Base-by-base conservation (phyloP, 2,888 invertebrate species). In the Cosmia trapezina region DNA sequence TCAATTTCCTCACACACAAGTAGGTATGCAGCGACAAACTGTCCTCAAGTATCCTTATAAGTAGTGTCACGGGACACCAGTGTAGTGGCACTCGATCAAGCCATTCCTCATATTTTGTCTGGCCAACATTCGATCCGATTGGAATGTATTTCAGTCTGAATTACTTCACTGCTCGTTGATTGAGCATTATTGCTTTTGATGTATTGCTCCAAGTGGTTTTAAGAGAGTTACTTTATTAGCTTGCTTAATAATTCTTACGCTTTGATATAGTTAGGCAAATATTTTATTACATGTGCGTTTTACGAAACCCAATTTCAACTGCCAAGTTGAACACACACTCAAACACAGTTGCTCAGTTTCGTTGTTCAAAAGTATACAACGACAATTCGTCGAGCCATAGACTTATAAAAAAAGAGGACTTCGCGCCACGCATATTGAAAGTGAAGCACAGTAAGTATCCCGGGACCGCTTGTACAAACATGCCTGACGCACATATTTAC, bases 51-150 rank as follows among this genome's bases (percentile, higher is more conserved):
- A 28, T 8, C 54, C 28, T 28, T 28, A 14, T 54, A 54, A 14
- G 28, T 28, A 14, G 22, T 22, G 12, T 14, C 22, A 54, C 22
- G 53, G 6, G 22, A 28, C 53, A n/a, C 51, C n/a, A n/a, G 11
- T 41, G 57, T 64, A 76, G 67, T 73, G 64, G 63, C 70, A 71
- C 81, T 79, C 74, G 61, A 83, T 85, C 79, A 85, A 76, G 62
- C 65, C 67, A 60, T 61, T 83, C 61, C 67, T 76, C 77, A 28
- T 3, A 28, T 81, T 73, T 79, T 75, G 69, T 71, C 70, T 70
- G 69, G 41, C 68, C 73, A 76, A 74, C 61, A 61, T 76, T 74
- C 70, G 76, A 77, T 73, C 68, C 66, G 45, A 59, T 61, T 57
- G 68, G 61, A 82, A 79, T 70, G 68, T 81, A 70, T 73, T 75